Percentiles rank a stretch among this genome's conserved stretches.
phyloP scores from a whole-genome alignment of 2,888 invertebrate genomes.

The Lumbricus terrestris region DNA sequence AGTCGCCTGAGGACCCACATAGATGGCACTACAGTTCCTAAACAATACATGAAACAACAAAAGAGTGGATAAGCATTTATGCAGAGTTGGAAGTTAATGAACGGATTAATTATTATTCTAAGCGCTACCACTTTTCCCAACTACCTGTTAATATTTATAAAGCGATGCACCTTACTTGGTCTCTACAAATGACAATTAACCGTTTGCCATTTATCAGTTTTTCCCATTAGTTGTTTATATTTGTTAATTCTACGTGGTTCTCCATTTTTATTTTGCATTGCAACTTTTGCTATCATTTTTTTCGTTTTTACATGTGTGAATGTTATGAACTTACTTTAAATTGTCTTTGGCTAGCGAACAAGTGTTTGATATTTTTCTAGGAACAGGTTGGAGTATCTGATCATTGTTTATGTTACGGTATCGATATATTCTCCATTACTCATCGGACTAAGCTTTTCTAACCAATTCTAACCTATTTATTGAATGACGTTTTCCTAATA shows the following conservation, averaged over 20 bases:
- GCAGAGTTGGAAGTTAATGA: too few species aligned
- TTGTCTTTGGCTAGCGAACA: background rate
- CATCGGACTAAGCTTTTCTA: background rate
- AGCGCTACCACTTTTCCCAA: too few species aligned
- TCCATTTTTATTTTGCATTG: background rate
- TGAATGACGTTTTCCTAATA: background rate
- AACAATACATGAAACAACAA: too few species aligned
- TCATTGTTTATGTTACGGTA: background rate
- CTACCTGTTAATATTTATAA: background rate
- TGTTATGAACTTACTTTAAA: background rate
- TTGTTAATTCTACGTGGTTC: background rate
- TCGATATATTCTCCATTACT: background rate
- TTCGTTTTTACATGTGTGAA: background rate
- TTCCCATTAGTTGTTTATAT: background rate
- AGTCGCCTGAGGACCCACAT: too few species aligned
- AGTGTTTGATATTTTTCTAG: background rate
- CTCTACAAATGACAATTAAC: background rate
- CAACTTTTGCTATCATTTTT: background rate
- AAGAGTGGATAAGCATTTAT: too few species aligned
- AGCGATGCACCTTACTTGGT: background rate
- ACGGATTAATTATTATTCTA: too few species aligned
- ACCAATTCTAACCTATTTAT: background rate
- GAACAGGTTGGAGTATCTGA: constrained; percentile 11
- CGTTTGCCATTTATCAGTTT: background rate
- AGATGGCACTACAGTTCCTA: too few species aligned